These are phyloP conservation scores for Sebastes cheni DNA, from an alignment of 2,797 vertebrate species.

Conservation along the genomic window DNA sequence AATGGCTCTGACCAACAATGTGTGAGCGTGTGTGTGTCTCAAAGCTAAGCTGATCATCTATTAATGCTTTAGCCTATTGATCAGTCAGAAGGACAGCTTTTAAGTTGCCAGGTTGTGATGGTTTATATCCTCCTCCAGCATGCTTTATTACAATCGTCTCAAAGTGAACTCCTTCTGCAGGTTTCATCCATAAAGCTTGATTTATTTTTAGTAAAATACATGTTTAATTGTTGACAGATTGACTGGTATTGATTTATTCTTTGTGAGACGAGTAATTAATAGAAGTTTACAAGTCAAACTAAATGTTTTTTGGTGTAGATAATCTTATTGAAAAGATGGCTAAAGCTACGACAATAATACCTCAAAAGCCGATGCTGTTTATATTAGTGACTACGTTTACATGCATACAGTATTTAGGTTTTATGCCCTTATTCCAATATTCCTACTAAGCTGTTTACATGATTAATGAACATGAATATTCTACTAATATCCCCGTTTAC, in stretches of 20 bases:
- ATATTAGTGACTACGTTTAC: too few species aligned
- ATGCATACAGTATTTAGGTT: too few species aligned
- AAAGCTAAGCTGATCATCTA: neutral
- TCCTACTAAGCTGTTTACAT: too few species aligned
- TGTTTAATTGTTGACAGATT: neutral
- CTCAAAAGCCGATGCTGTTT: too few species aligned
- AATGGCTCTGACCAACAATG: conserved; percentile 17
- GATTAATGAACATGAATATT: too few species aligned
- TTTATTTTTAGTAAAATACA: neutral
- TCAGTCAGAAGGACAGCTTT: neutral
- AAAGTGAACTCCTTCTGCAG: neutral
- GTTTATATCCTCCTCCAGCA: neutral
- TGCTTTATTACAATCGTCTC: neutral
- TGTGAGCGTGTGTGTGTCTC: neutral
- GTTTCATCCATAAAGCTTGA: neutral
- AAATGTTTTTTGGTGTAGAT: too few species aligned
- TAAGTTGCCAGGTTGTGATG: neutral
- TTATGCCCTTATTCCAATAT: too few species aligned
- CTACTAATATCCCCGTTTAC: too few species aligned
- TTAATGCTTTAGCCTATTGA: neutral
- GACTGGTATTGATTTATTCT: neutral
- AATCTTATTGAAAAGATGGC: too few species aligned
- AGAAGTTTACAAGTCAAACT: neutral
- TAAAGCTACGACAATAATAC: too few species aligned
- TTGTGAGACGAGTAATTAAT: neutral